Percentiles rank a stretch among this genome's conserved stretches.
These are phyloP conservation scores for Leptinotarsa tumamoca DNA, from an alignment of 2,888 invertebrate genomes.

Conservation along the genomic window DNA sequence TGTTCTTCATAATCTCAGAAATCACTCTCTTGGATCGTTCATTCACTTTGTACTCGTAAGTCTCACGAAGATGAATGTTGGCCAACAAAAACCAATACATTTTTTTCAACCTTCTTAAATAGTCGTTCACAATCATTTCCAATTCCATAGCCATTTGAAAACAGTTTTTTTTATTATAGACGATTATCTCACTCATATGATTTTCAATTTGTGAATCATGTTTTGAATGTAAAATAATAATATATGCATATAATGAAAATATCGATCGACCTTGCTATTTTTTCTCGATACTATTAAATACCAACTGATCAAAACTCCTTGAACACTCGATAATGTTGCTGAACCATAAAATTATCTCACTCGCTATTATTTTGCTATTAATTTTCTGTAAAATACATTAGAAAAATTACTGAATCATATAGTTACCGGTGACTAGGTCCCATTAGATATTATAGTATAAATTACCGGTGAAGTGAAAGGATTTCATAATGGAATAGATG, in stretches of 20 bases:
- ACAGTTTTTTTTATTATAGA: no score
- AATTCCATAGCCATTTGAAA: no score
- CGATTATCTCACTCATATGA: neutral
- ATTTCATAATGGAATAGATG: constrained; percentile 22
- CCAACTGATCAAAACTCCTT: constrained; percentile 14
- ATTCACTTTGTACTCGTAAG: no score
- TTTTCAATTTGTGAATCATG: neutral
- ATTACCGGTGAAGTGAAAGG: constrained; percentile 25
- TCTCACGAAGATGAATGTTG: no score
- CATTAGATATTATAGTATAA: constrained; percentile 18
- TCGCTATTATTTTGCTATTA: constrained; percentile 26
- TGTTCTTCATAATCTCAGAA: no score
- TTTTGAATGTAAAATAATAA: neutral
- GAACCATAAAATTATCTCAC: constrained; percentile 24
- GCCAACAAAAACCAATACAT: no score
- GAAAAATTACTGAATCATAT: constrained; percentile 22
- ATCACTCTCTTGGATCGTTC: no score
- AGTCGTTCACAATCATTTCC: no score
- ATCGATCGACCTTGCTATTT: constrained; percentile 13
- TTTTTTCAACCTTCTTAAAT: no score
- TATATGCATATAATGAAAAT: neutral
- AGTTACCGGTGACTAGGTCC: constrained; percentile 14
- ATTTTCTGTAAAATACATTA: constrained; percentile 1
- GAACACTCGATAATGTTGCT: constrained; percentile 16
- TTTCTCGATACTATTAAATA: constrained; percentile 13